Base-by-base conservation (phyloP, 2,888 invertebrate genomes). In the Drosophila prostipennis region DNA sequence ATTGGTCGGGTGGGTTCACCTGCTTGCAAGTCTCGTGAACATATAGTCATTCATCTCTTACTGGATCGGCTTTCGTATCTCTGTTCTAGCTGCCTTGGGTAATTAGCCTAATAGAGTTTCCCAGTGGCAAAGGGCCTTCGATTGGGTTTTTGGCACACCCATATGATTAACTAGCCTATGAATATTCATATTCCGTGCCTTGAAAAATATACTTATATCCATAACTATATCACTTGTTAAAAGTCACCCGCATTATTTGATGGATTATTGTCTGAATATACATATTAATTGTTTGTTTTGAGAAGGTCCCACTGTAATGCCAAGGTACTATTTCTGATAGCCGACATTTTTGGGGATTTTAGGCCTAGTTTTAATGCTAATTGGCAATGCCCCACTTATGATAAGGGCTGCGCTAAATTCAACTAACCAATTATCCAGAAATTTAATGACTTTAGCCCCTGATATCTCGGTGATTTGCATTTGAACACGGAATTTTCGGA, bases 361-460 rank as follows among this genome's bases (percentile, higher is more conserved):
- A 61, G 70, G 70, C 70, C 71, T 70, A 70, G 46, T 43, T 59
- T 46, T 10, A 53, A 67, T 68, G 68, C 45, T 51, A 68, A 68
- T 67, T 43, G 10, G 13, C 14, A 40, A 16, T 57, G 68, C 10
- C 56, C 68, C 49, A 70, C 49, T 61, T 70, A 19, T n/a, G n/a
- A 32, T 43, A 57, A 36, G 39, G 43, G 40, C 13, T 39, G 37
- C 23, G 19, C 23, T 36, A n/a, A 13, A 19, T 46, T 13, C 10
- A 54, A 43, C 32, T n/a, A 46, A n/a, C 55, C 51, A 10, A 10
- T 52, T 39, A 57, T 58, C 39, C 53, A 14, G 40, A 53, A 46
- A 46, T 14, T 46, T 32, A 46, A 46, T 16, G 39, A 14, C 6
- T 26, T 1, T 7, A 6, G 26, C 26, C 26, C 14, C 26, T 10